Evolutionary conservation across 2,797 vertebrate species (phyloP).

Genomic region (Clarias laeviceps): DNA sequence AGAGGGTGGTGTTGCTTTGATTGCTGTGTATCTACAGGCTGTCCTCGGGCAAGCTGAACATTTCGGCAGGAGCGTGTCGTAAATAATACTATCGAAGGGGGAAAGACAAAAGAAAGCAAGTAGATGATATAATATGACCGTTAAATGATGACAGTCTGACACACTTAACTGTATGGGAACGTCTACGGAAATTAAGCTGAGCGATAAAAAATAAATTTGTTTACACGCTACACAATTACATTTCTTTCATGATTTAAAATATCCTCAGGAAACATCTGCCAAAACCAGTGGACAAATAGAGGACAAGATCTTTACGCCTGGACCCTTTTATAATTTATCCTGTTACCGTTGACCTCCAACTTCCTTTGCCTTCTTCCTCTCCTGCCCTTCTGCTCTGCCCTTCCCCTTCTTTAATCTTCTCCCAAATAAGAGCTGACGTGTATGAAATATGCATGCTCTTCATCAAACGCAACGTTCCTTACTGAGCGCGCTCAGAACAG

Average conservation of each 20-base stretch:
- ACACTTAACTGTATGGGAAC: neutral
- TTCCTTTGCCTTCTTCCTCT: conserved; percentile 4
- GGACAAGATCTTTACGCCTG: neutral
- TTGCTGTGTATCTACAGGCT: neutral
- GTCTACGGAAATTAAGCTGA: neutral
- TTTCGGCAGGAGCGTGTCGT: neutral
- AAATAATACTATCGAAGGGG: neutral
- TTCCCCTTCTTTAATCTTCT: conserved; percentile 50
- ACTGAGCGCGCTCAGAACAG: neutral
- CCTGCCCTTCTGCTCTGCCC: conserved; percentile 29
- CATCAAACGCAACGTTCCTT: conserved; percentile 7
- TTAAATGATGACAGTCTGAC: no score
- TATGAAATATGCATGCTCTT: conserved; percentile 61
- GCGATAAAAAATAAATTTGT: neutral
- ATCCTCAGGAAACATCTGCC: neutral
- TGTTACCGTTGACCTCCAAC: conserved; percentile 28
- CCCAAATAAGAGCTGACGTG: conserved; percentile 55
- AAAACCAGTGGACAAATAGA: conserved; percentile 18
- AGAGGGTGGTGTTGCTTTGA: neutral
- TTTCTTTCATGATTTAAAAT: neutral
- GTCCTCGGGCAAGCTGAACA: neutral
- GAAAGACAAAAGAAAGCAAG: neutral
- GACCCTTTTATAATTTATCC: conserved; percentile 33
- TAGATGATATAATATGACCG: neutral
- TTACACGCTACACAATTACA: neutral